Evolutionary conservation across 2,113 vertebrate genomes (phyloP).

Genomic region (Ptychochromis oligacanthus): DNA sequence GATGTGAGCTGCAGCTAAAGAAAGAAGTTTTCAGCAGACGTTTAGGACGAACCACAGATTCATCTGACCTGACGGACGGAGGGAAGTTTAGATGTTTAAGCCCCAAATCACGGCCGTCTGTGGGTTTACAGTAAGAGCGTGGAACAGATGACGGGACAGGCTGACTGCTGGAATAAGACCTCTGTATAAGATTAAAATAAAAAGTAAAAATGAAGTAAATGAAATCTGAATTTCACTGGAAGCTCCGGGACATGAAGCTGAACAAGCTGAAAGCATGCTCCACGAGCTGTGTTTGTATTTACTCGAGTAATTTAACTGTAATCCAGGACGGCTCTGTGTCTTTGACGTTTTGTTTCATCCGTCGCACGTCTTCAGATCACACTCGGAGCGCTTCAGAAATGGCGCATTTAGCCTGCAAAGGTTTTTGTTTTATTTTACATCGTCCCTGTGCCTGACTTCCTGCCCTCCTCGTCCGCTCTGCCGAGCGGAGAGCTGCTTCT

Average conservation of each 20-base stretch:
- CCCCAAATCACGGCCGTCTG: background rate
- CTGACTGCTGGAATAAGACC: too few relatives aligned
- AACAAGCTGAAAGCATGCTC: too few relatives aligned
- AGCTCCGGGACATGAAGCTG: too few relatives aligned
- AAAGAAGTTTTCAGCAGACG: too few relatives aligned
- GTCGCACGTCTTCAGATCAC: too few relatives aligned
- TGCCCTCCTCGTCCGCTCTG: background rate
- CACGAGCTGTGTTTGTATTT: too few relatives aligned
- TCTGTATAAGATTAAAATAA: accelerated
- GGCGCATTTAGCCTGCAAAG: background rate
- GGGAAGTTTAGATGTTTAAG: background rate
- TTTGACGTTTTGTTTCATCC: background rate
- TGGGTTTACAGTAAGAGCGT: background rate
- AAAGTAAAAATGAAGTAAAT: background rate
- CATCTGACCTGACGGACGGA: background rate
- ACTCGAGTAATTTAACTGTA: background rate
- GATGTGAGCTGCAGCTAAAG: too few relatives aligned
- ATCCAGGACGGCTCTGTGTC: accelerated
- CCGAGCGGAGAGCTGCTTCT: too few relatives aligned
- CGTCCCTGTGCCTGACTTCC: background rate
- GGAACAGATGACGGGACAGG: background rate
- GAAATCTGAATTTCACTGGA: background rate
- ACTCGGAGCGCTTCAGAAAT: background rate
- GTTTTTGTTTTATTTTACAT: background rate
- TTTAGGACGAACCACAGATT: too few relatives aligned